Evolutionary conservation across 2,113 vertebrate genomes (phyloP).

Genomic region (Hoplias malabaricus): DNA sequence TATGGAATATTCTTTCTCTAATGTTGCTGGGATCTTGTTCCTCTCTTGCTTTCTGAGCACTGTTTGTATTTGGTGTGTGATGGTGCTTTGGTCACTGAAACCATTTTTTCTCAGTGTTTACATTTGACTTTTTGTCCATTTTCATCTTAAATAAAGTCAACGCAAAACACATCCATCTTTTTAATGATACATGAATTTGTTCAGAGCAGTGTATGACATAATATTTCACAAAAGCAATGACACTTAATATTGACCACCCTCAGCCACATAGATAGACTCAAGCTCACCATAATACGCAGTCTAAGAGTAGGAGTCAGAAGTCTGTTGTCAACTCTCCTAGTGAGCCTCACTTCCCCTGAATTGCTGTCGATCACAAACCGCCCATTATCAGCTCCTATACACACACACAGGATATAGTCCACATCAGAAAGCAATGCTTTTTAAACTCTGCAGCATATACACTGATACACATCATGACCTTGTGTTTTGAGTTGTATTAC

Average conservation of each 20-base stretch:
- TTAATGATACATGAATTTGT: too few relatives aligned
- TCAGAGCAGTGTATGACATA: too few relatives aligned
- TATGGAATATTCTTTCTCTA: too few relatives aligned
- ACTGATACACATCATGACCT: background rate
- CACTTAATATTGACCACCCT: background rate
- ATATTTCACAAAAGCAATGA: background rate
- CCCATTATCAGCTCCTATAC: conserved; percentile 62
- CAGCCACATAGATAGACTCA: background rate
- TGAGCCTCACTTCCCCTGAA: conserved; percentile 64
- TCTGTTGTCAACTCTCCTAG: conserved; percentile 57
- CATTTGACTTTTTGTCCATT: too few relatives aligned
- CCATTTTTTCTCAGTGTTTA: too few relatives aligned
- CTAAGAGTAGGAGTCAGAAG: conserved; percentile 57
- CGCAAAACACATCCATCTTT: too few relatives aligned
- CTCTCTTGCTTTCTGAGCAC: too few relatives aligned
- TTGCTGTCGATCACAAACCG: conserved; percentile 68
- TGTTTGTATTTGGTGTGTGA: too few relatives aligned
- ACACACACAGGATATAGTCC: too few relatives aligned
- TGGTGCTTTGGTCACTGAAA: too few relatives aligned
- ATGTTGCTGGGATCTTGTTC: too few relatives aligned
- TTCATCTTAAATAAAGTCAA: too few relatives aligned
- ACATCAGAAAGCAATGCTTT: background rate
- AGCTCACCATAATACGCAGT: conserved; percentile 74
- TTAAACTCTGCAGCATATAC: background rate
- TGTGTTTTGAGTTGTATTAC: background rate